phyloP scores from a whole-genome alignment of 1,140 invertebrate genomes.

The Lamellibrachia luymesi region DNA sequence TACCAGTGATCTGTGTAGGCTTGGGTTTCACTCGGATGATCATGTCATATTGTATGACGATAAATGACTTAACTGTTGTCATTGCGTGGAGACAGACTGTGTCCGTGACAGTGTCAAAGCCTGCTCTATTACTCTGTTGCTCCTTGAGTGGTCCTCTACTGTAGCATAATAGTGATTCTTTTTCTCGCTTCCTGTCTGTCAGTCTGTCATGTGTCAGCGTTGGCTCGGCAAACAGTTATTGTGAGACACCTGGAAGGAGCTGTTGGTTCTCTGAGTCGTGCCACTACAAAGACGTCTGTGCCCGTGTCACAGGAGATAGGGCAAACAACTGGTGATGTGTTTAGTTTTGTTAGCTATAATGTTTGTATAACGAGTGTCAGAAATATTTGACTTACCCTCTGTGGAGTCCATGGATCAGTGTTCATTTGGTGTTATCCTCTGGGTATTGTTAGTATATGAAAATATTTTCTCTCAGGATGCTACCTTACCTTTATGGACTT shows the following conservation, averaged over 20 bases:
- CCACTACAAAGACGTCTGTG: not conserved
- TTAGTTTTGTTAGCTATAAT: not conserved
- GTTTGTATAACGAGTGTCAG: not conserved
- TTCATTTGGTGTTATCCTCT: not conserved
- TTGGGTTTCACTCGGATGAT: not conserved
- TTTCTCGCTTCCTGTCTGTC: not conserved
- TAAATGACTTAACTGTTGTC: not conserved
- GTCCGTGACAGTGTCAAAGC: not conserved
- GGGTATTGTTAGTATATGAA: not conserved
- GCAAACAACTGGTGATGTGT: not conserved
- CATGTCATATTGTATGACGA: not conserved
- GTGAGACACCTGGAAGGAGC: not conserved
- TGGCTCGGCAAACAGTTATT: not conserved
- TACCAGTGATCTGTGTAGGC: not conserved
- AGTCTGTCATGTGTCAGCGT: not conserved
- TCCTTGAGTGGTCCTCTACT: not conserved
- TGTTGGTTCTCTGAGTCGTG: not conserved
- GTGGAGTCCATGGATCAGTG: not conserved
- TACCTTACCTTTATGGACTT: too few species aligned
- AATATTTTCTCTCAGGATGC: not conserved
- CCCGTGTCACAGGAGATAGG: not conserved
- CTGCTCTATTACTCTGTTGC: not conserved
- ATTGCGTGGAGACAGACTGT: not conserved
- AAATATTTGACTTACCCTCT: not conserved
- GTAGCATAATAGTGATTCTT: not conserved